Evolutionary conservation across 1,140 invertebrate genomes (phyloP).

Genomic region (Andricus grossulariae): DNA sequence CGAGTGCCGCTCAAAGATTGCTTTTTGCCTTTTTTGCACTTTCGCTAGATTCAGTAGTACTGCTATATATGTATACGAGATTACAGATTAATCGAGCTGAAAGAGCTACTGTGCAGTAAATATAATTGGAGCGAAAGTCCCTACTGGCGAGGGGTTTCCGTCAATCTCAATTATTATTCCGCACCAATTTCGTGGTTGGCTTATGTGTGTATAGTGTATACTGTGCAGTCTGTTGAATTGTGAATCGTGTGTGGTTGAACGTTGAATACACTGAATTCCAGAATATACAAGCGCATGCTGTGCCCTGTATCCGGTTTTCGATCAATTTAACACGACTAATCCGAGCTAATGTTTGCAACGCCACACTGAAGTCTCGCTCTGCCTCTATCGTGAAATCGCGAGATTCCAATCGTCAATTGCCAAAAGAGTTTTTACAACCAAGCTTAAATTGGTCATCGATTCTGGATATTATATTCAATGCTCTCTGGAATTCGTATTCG

Average conservation of each 20-base stretch:
- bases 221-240: not conserved
- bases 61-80: not conserved
- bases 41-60: constrained; percentile 9
- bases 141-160: constrained; percentile 5
- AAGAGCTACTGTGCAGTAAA: constrained; percentile 34
- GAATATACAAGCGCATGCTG: not conserved
- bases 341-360: not conserved
- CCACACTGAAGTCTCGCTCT: not conserved
- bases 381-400: not conserved
- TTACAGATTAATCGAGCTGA: constrained; percentile 26
- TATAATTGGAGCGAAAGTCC: constrained; percentile 27
- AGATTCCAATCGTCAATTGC: not conserved
- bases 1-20: not conserved
- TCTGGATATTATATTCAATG: too few relatives aligned
- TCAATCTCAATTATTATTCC: constrained; percentile 27
- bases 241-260: constrained; percentile 9
- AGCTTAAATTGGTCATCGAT: too few relatives aligned
- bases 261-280: not conserved
- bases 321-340: constrained; percentile 16
- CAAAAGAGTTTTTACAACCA: too few relatives aligned
- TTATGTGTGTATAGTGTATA: not conserved
- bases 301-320: not conserved
- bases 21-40: constrained; percentile 18
- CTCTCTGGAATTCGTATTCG: too few relatives aligned
- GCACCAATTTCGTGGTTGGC: constrained; percentile 6